These are phyloP conservation scores for Phortica variegata DNA, from an alignment of 1,140 invertebrate genomes.

Conservation along the genomic window DNA sequence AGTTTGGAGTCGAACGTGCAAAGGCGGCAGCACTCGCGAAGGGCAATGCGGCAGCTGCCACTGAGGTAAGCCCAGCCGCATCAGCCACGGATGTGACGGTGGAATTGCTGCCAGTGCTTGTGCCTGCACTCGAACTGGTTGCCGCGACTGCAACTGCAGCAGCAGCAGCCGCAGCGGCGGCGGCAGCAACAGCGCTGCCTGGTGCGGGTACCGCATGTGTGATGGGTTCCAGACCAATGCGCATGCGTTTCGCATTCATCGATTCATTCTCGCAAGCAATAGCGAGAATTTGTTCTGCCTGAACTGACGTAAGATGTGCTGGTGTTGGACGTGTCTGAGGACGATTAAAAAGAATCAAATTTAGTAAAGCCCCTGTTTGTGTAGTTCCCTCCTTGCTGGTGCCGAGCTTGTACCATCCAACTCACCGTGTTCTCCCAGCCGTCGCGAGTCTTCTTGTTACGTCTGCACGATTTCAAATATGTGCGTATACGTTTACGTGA, in stretches of 20 bases:
- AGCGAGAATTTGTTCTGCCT: conserved; percentile 93
- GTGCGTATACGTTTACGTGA: conserved; percentile 92
- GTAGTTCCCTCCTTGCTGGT: not conserved
- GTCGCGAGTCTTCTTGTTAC: conserved; percentile 89
- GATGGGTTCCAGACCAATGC: conserved; percentile 90
- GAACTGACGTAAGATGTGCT: conserved; percentile 92
- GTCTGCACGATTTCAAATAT: conserved; percentile 91
- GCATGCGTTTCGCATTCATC: conserved; percentile 94
- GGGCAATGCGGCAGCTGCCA: conserved; percentile 29
- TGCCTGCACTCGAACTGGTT: conserved; percentile 27
- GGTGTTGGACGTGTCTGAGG: conserved; percentile 81
- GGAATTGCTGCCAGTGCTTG: conserved; percentile 25
- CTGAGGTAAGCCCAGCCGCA: conserved; percentile 22
- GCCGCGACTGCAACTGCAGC: conserved; percentile 30
- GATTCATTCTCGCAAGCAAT: conserved; percentile 96
- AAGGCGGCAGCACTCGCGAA: conserved; percentile 23
- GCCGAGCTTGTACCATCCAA: not conserved
- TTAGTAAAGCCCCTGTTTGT: not conserved
- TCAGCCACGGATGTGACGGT: conserved; percentile 10
- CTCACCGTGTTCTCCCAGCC: conserved; percentile 59
- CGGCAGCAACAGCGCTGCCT: conserved; percentile 61
- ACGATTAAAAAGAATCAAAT: not conserved
- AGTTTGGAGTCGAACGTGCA: conserved; percentile 21
- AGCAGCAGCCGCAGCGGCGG: conserved; percentile 44
- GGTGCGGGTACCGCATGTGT: conserved; percentile 79